phyloP scores from a whole-genome alignment of 2,797 vertebrate species.

The Astyanax mexicanus region DNA sequence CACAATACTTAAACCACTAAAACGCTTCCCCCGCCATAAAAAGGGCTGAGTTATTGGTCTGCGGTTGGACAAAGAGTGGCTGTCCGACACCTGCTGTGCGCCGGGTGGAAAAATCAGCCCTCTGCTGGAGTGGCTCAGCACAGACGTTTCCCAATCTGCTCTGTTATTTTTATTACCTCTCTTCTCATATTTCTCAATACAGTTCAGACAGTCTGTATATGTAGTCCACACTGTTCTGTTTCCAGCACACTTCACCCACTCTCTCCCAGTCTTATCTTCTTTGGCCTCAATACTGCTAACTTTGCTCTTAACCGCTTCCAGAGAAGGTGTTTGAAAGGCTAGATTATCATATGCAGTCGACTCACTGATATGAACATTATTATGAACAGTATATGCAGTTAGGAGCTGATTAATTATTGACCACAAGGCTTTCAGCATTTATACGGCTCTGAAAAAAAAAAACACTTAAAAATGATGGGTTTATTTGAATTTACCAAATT shows the following conservation, averaged over 20 bases:
- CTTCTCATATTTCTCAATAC: not conserved
- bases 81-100: conserved; percentile 42
- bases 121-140: not conserved
- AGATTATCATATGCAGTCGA: not conserved
- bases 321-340: not conserved
- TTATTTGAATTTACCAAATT: too few relatives aligned
- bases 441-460: too few relatives aligned
- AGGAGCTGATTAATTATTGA: too few relatives aligned
- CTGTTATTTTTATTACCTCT: not conserved
- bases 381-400: too few relatives aligned
- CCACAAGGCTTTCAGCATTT: too few relatives aligned
- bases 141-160: not conserved
- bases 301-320: not conserved
- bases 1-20: conserved; percentile 28
- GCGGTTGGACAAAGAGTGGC: conserved; percentile 43
- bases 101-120: conserved; percentile 20
- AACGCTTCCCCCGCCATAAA: conserved; percentile 27
- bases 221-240: not conserved
- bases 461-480: too few relatives aligned
- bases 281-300: not conserved
- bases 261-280: not conserved
- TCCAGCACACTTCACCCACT: not conserved
- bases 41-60: conserved; percentile 43
- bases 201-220: not conserved
- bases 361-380: too few relatives aligned